Percentiles rank a stretch among this genome's conserved stretches.
Conservation (phyloP, 2,888 invertebrate species). For the Pheosia gnoma region DNA sequence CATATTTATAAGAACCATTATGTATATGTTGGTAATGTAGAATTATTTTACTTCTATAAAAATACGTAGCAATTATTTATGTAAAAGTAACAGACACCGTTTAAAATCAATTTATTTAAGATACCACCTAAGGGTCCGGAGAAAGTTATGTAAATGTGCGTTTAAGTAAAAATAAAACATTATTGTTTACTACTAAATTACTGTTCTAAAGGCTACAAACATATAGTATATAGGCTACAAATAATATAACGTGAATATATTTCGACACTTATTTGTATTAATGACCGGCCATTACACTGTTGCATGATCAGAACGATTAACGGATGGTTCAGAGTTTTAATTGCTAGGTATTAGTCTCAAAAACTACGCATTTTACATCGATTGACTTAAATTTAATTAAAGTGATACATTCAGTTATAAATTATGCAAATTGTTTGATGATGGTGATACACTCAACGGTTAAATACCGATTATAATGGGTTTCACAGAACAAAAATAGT, state of each 20-base stretch:
- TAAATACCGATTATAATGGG: conserved; percentile 43
- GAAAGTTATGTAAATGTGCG: conserved; percentile 22
- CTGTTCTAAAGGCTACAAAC: not conserved
- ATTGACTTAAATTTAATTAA: conserved; percentile 13
- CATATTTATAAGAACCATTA: too few species aligned
- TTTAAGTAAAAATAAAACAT: not conserved
- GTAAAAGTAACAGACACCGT: conserved; percentile 7
- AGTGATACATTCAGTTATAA: conserved; percentile 25
- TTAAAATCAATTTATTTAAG: conserved; percentile 23
- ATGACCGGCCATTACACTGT: not conserved
- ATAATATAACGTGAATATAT: not conserved
- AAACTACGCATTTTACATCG: not conserved
- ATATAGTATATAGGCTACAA: too few species aligned
- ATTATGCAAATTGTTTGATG: conserved; percentile 37
- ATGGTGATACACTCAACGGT: conserved; percentile 43
- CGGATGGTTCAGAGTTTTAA: too few species aligned
- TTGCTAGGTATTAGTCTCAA: too few species aligned
- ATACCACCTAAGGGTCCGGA: conserved; percentile 18
- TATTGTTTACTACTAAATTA: not conserved
- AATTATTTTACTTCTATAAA: too few species aligned
- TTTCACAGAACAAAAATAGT: conserved; percentile 50
- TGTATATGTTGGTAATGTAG: too few species aligned
- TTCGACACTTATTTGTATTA: not conserved
- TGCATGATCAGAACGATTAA: too few species aligned
- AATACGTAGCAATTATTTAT: too few species aligned